A percentile compares a stretch with the other conserved stretches of the same genome.
phyloP scores from a whole-genome alignment of 2,888 invertebrate genomes.

The Folsomia candida region DNA sequence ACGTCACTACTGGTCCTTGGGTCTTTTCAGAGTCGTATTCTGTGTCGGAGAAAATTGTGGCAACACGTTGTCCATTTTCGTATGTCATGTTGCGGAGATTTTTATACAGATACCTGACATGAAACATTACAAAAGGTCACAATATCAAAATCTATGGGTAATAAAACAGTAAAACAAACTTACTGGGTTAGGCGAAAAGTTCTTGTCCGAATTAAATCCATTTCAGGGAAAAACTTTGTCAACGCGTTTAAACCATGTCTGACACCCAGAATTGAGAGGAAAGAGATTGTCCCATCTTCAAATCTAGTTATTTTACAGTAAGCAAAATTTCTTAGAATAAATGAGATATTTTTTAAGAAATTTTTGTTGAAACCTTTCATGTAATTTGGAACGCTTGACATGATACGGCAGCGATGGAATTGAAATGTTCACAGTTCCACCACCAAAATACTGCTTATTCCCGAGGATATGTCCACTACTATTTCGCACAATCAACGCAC shows the following conservation, averaged over 20 bases:
- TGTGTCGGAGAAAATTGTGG: slow-evolving; percentile 70
- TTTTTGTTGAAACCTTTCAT: slow-evolving; percentile 65
- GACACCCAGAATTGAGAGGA: slow-evolving; percentile 76
- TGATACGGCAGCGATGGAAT: slow-evolving; percentile 70
- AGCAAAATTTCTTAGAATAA: background rate
- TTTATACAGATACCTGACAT: slow-evolving; percentile 63
- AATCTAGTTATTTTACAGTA: slow-evolving; percentile 64
- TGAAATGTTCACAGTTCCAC: slow-evolving; percentile 86
- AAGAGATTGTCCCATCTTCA: slow-evolving; percentile 92
- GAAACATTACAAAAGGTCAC: slow-evolving; percentile 15
- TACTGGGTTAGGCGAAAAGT: slow-evolving; percentile 69
- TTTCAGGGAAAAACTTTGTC: slow-evolving; percentile 51
- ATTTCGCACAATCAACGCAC: slow-evolving; percentile 78
- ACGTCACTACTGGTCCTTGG: slow-evolving; percentile 86
- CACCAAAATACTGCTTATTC: slow-evolving; percentile 81
- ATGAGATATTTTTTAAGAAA: background rate
- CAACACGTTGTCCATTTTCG: slow-evolving; percentile 68
- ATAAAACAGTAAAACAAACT: slow-evolving; percentile 10
- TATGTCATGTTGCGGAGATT: slow-evolving; percentile 66
- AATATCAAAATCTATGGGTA: background rate
- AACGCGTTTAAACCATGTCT: slow-evolving; percentile 75
- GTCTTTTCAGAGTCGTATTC: slow-evolving; percentile 62
- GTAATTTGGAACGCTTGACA: slow-evolving; percentile 65
- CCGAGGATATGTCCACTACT: slow-evolving; percentile 60
- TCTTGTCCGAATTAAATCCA: slow-evolving; percentile 61